Conservation (phyloP, 2,888 invertebrate species). For the Chrysodeixis includens region DNA sequence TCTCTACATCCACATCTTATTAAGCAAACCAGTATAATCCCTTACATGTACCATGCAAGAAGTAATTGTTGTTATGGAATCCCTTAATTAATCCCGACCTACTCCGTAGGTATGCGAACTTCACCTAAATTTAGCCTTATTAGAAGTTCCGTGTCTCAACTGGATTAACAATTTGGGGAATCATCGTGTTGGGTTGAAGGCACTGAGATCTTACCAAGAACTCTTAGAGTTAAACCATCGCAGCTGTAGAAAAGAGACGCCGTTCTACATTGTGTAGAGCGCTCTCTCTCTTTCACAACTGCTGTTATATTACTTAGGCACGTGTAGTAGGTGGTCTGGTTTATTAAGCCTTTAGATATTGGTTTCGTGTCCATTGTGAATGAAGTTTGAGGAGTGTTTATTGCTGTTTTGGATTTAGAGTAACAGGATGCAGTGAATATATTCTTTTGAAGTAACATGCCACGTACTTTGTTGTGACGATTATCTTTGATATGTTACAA, state of each 20-base stretch:
- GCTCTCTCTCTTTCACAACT: too few relatives aligned
- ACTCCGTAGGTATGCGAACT: slow-evolving; percentile 54
- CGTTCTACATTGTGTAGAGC: too few relatives aligned
- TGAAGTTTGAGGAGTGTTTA: slow-evolving; percentile 17
- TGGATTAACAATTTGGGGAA: slow-evolving; percentile 61
- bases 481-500: too few relatives aligned
- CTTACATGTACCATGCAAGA: slow-evolving; percentile 22
- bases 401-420: not conserved
- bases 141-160: slow-evolving; percentile 58
- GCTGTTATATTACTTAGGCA: too few relatives aligned
- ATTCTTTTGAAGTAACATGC: not conserved
- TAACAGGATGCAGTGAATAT: not conserved
- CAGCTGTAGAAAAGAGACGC: too few relatives aligned
- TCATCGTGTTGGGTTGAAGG: slow-evolving; percentile 39
- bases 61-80: slow-evolving; percentile 63
- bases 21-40: slow-evolving; percentile 17
- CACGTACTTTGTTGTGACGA: too few relatives aligned
- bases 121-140: slow-evolving; percentile 51
- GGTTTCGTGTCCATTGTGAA: slow-evolving; percentile 25
- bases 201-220: not conserved
- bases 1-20: too few relatives aligned
- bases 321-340: not conserved
- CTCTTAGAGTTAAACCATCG: too few relatives aligned
- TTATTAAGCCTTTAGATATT: slow-evolving; percentile 24
- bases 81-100: slow-evolving; percentile 64